Evolutionary conservation across 2,797 vertebrate genomes (phyloP).

Genomic region (Catharus ustulatus): DNA sequence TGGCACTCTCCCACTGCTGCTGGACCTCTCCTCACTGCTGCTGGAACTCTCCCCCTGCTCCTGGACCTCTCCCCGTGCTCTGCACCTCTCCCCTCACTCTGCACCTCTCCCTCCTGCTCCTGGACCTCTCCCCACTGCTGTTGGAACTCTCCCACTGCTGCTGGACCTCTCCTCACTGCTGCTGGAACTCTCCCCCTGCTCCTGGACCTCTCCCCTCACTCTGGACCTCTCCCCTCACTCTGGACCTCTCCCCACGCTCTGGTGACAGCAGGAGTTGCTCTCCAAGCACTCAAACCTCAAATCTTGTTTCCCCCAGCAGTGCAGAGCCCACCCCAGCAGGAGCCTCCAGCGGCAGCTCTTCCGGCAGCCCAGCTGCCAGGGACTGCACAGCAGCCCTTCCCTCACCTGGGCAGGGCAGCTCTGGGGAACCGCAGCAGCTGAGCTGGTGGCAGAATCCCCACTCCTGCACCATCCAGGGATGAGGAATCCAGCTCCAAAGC

Average conservation of each 20-base stretch:
- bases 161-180: no score
- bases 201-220: no score
- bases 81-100: no score
- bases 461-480: background rate
- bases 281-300: background rate
- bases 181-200: no score
- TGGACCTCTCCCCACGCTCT: accelerated
- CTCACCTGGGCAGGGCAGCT: background rate
- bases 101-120: no score
- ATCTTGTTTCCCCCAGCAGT: no score
- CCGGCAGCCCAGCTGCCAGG: background rate
- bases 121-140: no score
- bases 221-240: background rate
- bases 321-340: accelerated
- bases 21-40: no score
- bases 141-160: no score
- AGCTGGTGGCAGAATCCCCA: background rate
- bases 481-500: background rate
- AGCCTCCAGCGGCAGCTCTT: background rate
- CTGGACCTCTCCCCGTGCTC: no score
- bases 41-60: background rate
- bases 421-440: background rate
- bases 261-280: background rate
- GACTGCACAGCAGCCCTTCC: background rate
- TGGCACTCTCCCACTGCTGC: no score